Evolutionary conservation across 2,797 vertebrate genomes (phyloP).

Genomic region (Streptopelia turtur): DNA sequence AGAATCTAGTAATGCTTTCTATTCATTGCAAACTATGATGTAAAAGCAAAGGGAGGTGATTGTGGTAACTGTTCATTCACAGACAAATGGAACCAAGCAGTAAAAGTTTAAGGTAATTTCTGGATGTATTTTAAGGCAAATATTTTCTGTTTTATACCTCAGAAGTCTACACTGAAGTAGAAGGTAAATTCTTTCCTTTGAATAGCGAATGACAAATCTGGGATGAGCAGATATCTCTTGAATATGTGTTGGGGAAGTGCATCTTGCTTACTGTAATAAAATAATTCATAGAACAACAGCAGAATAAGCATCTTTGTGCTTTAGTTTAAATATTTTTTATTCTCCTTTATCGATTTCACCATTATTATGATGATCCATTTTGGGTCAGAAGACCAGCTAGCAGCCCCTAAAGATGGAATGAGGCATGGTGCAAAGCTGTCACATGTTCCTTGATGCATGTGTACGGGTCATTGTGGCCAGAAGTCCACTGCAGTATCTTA

Average conservation of each 20-base stretch:
- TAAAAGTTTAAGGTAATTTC: not conserved
- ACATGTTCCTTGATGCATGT: not conserved
- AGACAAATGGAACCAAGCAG: not conserved
- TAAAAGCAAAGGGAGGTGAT: not conserved
- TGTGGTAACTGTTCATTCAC: not conserved
- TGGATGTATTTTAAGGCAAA: not conserved
- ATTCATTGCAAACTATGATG: not conserved
- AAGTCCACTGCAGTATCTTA: not conserved
- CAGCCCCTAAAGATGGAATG: not conserved
- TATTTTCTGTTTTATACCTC: not conserved
- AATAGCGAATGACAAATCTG: not conserved
- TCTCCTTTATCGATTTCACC: not conserved
- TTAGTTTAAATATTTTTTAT: not conserved
- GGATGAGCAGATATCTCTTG: not conserved
- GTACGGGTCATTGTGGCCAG: not conserved
- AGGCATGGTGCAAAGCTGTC: rapidly evolving
- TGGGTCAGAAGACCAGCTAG: not conserved
- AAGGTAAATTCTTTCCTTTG: not conserved
- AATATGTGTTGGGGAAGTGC: not conserved
- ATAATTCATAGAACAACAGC: not conserved
- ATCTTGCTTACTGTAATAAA: not conserved
- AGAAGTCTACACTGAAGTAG: not conserved
- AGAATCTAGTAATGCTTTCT: not conserved
- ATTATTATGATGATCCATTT: not conserved
- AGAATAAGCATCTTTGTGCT: not conserved